Evolutionary conservation across 30 jellyfish, hydroid and myxozoan species (phyloP).

Genomic region (Hydra vulgaris): DNA sequence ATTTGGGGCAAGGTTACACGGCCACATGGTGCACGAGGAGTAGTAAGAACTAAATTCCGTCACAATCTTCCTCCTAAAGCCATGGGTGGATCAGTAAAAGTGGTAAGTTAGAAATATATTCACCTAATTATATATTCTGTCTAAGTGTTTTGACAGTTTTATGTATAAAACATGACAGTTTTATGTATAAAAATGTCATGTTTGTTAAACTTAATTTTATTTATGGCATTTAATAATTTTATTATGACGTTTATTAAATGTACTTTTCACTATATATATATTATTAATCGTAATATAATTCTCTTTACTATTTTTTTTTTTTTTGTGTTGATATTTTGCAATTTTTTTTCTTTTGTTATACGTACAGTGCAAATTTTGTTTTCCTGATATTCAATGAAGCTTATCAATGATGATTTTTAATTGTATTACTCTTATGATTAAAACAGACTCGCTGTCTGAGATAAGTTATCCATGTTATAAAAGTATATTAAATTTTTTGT

Average conservation of each 20-base stretch:
- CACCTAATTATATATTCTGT: neutral
- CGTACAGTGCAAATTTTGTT: neutral
- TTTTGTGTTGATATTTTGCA: too few species aligned
- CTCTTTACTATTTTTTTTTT: too few species aligned
- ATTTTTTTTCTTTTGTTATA: neutral
- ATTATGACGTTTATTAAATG: too few species aligned
- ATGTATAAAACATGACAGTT: too few species aligned
- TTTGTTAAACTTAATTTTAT: too few species aligned
- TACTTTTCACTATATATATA: too few species aligned
- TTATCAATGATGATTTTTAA: neutral
- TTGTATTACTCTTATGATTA: neutral
- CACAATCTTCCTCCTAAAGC: slow-evolving; percentile 94
- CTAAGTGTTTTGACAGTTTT: too few species aligned
- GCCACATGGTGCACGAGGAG: slow-evolving; percentile 92
- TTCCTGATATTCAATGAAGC: neutral
- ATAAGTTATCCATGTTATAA: neutral
- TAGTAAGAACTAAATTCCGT: slow-evolving; percentile 82
- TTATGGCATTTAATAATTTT: too few species aligned
- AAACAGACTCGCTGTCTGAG: neutral
- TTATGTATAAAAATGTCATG: too few species aligned
- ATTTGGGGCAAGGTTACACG: slow-evolving; percentile 98
- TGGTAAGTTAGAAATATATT: slow-evolving; percentile 89
- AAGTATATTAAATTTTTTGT: too few species aligned
- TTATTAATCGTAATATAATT: too few species aligned
- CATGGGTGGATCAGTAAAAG: slow-evolving; percentile 84